Percentiles rank a stretch among this genome's conserved stretches.
Evolutionary conservation across 2,888 invertebrate species (phyloP).

Genomic region (Lamellibrachia columna): DNA sequence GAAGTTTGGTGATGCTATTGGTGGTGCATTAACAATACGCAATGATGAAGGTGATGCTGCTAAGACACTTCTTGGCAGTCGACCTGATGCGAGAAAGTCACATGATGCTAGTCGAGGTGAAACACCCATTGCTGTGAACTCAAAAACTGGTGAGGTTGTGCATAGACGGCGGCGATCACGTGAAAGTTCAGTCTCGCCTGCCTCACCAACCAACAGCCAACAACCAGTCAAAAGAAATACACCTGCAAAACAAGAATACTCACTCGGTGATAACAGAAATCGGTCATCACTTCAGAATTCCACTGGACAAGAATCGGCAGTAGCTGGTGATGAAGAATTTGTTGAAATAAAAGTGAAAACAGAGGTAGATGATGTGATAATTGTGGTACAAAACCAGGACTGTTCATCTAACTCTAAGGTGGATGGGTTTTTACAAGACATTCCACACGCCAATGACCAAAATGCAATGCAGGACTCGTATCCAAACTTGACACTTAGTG

Average conservation of each 20-base stretch:
- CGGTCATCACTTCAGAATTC: not conserved
- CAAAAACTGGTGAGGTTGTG: not conserved
- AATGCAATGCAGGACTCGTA: not conserved
- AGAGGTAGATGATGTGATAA: not conserved
- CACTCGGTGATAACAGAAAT: not conserved
- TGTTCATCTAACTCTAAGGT: not conserved
- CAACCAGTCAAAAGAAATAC: not conserved
- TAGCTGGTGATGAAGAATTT: not conserved
- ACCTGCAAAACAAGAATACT: not conserved
- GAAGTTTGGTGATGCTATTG: constrained; percentile 22
- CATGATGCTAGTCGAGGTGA: not conserved
- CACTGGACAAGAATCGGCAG: not conserved
- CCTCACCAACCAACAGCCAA: not conserved
- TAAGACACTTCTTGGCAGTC: not conserved
- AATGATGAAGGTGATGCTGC: constrained; percentile 5
- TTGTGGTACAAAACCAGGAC: not conserved
- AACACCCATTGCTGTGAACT: not conserved
- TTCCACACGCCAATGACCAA: not conserved
- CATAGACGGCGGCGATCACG: not conserved
- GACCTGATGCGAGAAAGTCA: not conserved
- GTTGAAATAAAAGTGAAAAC: not conserved
- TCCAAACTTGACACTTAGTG: not conserved
- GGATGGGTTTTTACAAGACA: not conserved
- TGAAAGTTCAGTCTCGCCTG: not conserved
- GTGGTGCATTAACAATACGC: not conserved